Percentiles rank a stretch among this genome's conserved stretches.
phyloP scores from a whole-genome alignment of 2,113 vertebrate genomes.

The Calonectris borealis region DNA sequence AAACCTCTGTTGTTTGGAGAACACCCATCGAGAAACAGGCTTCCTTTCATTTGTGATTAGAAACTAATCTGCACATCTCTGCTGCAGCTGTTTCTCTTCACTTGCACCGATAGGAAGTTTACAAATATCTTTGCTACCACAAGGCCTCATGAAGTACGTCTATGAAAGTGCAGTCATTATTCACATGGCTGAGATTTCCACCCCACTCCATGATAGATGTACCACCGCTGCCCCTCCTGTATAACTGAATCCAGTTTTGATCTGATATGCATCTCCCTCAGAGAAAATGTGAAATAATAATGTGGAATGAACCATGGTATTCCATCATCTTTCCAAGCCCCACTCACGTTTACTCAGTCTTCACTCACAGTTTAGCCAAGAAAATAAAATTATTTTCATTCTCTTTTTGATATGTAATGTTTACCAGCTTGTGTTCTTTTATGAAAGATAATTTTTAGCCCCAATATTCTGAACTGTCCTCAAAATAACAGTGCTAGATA shows the following conservation, averaged over 20 bases:
- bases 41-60: neutral
- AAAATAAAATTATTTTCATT: neutral
- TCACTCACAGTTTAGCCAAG: neutral
- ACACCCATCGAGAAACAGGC: neutral
- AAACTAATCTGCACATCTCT: neutral
- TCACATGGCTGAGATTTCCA: neutral
- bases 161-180: neutral
- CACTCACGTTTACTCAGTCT: neutral
- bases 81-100: constrained; percentile 16
- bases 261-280: neutral
- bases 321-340: neutral
- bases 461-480: neutral
- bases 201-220: neutral
- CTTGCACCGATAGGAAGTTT: neutral
- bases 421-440: neutral
- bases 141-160: accelerated
- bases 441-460: neutral
- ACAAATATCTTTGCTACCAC: neutral
- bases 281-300: constrained; percentile 19
- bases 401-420: neutral
- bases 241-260: neutral
- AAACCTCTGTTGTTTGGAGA: neutral
- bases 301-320: neutral
- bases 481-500: neutral
- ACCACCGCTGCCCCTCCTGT: neutral